These are phyloP conservation scores for Dasysyrphus tricinctus DNA, from an alignment of 2,888 invertebrate species.

Conservation along the genomic window DNA sequence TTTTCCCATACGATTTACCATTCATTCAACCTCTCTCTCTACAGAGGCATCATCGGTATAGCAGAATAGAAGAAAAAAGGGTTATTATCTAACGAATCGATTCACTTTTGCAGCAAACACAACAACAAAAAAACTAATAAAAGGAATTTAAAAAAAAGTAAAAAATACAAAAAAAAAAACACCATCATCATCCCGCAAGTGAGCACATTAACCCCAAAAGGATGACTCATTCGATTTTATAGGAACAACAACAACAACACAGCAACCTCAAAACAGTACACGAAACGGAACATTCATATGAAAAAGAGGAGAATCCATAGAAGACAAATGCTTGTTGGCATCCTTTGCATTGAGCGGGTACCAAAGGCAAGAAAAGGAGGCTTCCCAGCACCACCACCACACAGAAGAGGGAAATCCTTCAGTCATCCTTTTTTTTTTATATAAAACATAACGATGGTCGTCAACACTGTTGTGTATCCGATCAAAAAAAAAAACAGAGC, in stretches of 20 bases:
- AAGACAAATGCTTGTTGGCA: slow-evolving; percentile 70
- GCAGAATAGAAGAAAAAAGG: slow-evolving; percentile 36
- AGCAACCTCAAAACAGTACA: too few relatives aligned
- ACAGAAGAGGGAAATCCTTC: slow-evolving; percentile 53
- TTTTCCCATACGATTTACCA: slow-evolving; percentile 62
- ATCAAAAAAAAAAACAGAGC: too few relatives aligned
- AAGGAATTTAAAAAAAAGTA: slow-evolving; percentile 30
- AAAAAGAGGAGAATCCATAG: slow-evolving; percentile 37
- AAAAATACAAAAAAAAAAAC: slow-evolving; percentile 35
- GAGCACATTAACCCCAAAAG: slow-evolving; percentile 75
- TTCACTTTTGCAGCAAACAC: slow-evolving; percentile 54
- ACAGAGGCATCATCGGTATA: slow-evolving; percentile 9
- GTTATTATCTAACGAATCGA: slow-evolving; percentile 74
- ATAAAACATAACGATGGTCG: slow-evolving; percentile 64
- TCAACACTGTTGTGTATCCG: slow-evolving; percentile 52
- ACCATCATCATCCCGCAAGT: slow-evolving; percentile 67
- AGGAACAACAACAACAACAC: slow-evolving; percentile 30
- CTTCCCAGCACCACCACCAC: slow-evolving; percentile 9
- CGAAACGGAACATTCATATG: slow-evolving; percentile 9
- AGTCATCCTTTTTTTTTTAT: slow-evolving; percentile 53
- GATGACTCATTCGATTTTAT: slow-evolving; percentile 70
- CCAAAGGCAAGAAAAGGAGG: slow-evolving; percentile 29
- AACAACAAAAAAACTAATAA: slow-evolving; percentile 32
- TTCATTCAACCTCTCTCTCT: slow-evolving; percentile 27
- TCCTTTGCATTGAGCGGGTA: slow-evolving; percentile 49